Base-by-base conservation (phyloP, 2,888 invertebrate genomes). In the Dryadula phaetusa region DNA sequence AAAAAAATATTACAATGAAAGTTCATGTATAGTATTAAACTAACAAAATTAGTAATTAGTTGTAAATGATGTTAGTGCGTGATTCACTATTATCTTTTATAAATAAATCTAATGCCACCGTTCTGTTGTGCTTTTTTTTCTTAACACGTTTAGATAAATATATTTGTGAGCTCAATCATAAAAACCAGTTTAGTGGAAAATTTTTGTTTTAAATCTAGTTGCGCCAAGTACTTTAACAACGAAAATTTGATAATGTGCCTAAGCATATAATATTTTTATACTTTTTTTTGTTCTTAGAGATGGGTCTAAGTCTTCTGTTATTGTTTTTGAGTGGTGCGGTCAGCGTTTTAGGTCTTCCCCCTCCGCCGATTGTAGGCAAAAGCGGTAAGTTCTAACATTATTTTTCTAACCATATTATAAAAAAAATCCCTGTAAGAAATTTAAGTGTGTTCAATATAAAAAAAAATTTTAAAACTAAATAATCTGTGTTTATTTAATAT, bases 141-240 rank as follows among this genome's bases (percentile, higher is more conserved):
- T 37, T 37, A 28, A 25, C 28, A 18, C 7, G 40, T 62, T 52
- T 40, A 37, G 16, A 40, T 37, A 6, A 22, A n/a, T 22, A 25
- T 28, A 16, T 42, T 14, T 7, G 12, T 40, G 16, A 40, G 40
- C 16, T 32, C 37, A 49, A 18, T 16, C 22, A 16, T 52, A 37
- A 42, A 12, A 52, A 63, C 52, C 42, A 8, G 28, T 53, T 53
- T 14, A 42, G 10, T 20, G 42, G 44, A 54, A 44, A n/a, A 53
- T 53, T 44, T 28, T 32, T 16, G 20, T 20, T 53, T 34, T 7
- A 44, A 3, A 25, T 14, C 8, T 4, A 42, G 3, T 40, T 28
- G 49, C 28, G 28, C 10, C 4, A 52, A 16, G 16, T 16, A 28
- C 32, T 28, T 28, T 16, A 14, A 16, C 12, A 12, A 37, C 37